Evolutionary conservation across 2,113 vertebrate genomes (phyloP), one percentile per base, ranked within the genome.

Genomic region (Quiscalus mexicanus): DNA sequence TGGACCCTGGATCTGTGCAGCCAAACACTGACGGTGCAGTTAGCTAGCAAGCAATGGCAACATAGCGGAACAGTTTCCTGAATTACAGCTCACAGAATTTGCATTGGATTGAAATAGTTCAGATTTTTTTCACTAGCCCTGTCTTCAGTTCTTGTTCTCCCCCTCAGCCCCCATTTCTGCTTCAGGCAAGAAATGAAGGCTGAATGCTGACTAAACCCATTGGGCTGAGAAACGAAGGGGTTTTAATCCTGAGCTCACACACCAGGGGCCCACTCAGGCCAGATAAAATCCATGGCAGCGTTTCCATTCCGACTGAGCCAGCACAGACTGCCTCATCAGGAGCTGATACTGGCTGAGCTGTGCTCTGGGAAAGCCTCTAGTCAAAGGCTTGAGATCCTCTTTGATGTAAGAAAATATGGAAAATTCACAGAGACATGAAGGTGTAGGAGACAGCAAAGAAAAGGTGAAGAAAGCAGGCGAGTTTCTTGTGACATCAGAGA

Each of bases 91-190:
- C 80, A 74, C 77, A 80, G 49, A 74, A 87, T 94, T 92, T 91
- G 86, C 90, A 80, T 27, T 33, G 80, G 71, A 93, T 95, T 96
- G 92, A 96, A 94, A 96, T 95, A 95, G 79, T 52, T 93, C 27
- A 28, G 15, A 81, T 95, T 91, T 90, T 91, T 92, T 93, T 95
- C 79, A 50, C 64, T 78, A 78, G 47, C 44, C 27, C 82, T 93
- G 63, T 89, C 49, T 96, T 90, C 55, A 80, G 15, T 87, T 71
- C 52, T 64, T 92, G 68, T 70, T 56, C 65, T 42, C 8, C 4
- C 11, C 28, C 25, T 9, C 9, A 25, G 3, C 50, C 3, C 8
- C 28, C 41, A 12, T 73, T 91, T 65, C 67, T 93, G 70, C 87
- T 80, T 84, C 60, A 84, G 92, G 86, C 56, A 39, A 87, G 91